phyloP scores from a whole-genome alignment of 1,140 invertebrate genomes.

The Bombus superbus region DNA sequence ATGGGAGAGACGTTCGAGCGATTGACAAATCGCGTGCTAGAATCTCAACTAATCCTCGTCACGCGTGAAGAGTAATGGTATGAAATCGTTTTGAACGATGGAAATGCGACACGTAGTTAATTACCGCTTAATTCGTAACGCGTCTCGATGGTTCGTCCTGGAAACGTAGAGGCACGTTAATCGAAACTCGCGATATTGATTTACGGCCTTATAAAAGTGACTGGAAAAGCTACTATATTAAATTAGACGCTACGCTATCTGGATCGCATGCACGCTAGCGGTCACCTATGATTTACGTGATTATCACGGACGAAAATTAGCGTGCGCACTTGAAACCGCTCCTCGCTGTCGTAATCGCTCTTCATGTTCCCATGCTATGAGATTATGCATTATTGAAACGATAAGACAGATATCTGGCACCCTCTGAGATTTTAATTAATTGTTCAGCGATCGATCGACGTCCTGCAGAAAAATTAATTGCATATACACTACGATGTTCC shows the following conservation, averaged over 20 bases:
- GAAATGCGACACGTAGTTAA: background rate
- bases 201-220: conserved; percentile 42
- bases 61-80: too few species aligned
- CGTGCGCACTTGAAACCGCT: background rate
- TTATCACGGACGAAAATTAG: conserved; percentile 53
- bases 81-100: background rate
- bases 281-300: conserved; percentile 43
- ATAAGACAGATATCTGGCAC: background rate
- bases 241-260: conserved; percentile 57
- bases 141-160: conserved; percentile 23
- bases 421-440: conserved; percentile 20
- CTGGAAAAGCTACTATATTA: conserved; percentile 57
- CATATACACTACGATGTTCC: background rate
- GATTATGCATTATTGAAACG: conserved; percentile 32
- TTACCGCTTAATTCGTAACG: conserved; percentile 59
- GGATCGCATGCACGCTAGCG: conserved; percentile 14
- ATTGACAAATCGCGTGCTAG: background rate
- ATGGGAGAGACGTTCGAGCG: background rate
- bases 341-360: conserved; percentile 13
- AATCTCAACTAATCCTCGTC: background rate
- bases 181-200: conserved; percentile 53
- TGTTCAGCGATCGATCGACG: background rate
- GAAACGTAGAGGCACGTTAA: conserved; percentile 35
- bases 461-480: background rate
- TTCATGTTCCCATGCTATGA: background rate